phyloP scores from a whole-genome alignment of 2,797 vertebrate species.

The Syngnathus acus region DNA sequence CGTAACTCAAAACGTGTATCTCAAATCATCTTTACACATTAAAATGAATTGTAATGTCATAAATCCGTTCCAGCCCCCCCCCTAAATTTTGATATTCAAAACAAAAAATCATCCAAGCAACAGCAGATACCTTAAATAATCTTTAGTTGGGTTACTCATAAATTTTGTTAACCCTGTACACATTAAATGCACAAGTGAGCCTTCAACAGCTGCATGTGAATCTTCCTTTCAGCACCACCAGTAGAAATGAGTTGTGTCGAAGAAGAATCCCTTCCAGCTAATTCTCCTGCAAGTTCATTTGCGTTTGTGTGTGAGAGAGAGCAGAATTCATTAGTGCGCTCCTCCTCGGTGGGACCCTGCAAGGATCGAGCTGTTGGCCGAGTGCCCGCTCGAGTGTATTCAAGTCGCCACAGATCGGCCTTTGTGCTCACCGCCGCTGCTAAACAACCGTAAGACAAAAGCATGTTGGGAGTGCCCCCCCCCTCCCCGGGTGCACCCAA shows the following conservation, averaged over 20 bases:
- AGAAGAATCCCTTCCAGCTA: conserved; percentile 33
- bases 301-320: conserved; percentile 44
- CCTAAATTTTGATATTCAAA: no score
- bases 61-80: no score
- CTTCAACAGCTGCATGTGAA: background rate
- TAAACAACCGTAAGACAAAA: conserved; percentile 77
- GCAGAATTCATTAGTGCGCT: conserved; percentile 53
- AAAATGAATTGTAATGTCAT: no score
- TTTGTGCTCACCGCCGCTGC: conserved; percentile 80
- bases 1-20: no score
- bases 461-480: conserved; percentile 61
- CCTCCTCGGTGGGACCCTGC: conserved; percentile 62
- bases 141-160: no score
- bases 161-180: no score
- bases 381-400: conserved; percentile 76
- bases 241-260: conserved; percentile 27
- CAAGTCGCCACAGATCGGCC: conserved; percentile 83
- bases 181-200: background rate
- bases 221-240: background rate
- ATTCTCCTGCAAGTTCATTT: conserved; percentile 46
- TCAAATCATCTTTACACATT: no score
- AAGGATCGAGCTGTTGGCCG: conserved; percentile 73
- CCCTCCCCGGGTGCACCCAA: conserved; percentile 41
- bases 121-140: no score
- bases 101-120: no score